Base-by-base conservation (phyloP, 2,888 invertebrate genomes). In the Megalurothrips usitatus region DNA sequence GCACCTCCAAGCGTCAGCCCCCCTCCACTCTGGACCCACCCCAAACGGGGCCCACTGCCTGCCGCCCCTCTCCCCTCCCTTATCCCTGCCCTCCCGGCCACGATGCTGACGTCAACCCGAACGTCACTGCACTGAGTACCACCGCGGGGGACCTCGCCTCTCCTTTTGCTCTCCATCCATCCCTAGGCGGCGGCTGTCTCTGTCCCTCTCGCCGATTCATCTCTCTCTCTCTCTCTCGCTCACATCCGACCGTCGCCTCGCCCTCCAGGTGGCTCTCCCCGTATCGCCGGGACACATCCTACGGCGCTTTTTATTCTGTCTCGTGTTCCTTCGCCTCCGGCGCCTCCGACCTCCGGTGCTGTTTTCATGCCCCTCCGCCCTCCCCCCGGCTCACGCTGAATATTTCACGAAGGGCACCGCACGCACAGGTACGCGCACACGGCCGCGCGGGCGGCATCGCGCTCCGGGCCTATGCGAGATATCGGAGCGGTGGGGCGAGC, bases 171-270 rank as follows among this genome's bases (percentile, higher is more conserved):
- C 49, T 49, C 49, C 14, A 14, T 52, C 52, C 52, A 14, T 6
- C 52, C 9, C 52, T 52, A 12, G n/a, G n/a, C n/a, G 34, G 34
- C 34, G 2, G 17, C 58, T 58, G 19, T 58, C 58, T 58, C 58
- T 58, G 6, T 58, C 58, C 8, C 58, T 14, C 58, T 58, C 58
- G 11, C 58, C 4, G 14, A 6, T n/a, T 58, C 58, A 14, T 63
- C 63, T 63, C 63, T 63, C 63, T 63, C 63, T 63, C 63, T 63
- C 63, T 63, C 63, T 63, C 63, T 63, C 63, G 6, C 63, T 63
- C 63, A 12, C 63, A 17, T 19, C 19, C 12, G 10, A 11, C 19
- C 12, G 10, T 19, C 19, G 14, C n/a, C 63, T 63, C 63, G 6
- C n/a, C n/a, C 63, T 63, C 63, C n/a, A 14, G 14, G 12, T 63